Conservation (phyloP, 2,113 vertebrate genomes). For the Gymnobelideus leadbeateri region DNA sequence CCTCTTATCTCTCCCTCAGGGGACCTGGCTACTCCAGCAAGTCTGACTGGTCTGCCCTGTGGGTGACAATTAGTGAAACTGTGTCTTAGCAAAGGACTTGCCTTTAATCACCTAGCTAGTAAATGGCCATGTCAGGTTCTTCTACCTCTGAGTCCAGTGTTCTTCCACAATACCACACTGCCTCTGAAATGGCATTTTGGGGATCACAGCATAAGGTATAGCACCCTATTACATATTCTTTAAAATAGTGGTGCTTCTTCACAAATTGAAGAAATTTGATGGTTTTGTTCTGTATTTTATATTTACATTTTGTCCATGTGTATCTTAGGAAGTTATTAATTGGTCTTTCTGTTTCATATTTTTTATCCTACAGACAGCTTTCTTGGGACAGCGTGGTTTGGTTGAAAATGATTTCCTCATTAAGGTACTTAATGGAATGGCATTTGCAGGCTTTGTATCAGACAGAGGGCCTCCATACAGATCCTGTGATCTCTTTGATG, state of each 20-base stretch:
- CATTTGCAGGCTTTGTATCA: slow-evolving; percentile 98
- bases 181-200: slow-evolving; percentile 37
- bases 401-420: slow-evolving; percentile 98
- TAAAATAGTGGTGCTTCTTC: neutral
- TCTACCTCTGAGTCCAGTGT: neutral
- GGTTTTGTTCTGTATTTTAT: slow-evolving; percentile 15
- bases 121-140: neutral
- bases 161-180: neutral
- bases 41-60: neutral
- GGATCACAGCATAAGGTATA: slow-evolving; percentile 1
- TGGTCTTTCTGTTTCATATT: slow-evolving; percentile 65
- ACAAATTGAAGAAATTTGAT: slow-evolving; percentile 22
- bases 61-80: neutral
- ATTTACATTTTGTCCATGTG: slow-evolving; percentile 57
- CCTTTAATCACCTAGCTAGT: neutral
- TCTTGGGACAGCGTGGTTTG: slow-evolving; percentile 96
- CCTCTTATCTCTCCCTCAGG: neutral
- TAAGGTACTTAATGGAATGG: slow-evolving; percentile 98
- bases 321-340: slow-evolving; percentile 65
- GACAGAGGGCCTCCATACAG: slow-evolving; percentile 97
- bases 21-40: neutral
- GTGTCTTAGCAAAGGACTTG: neutral
- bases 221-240: slow-evolving; percentile 11
- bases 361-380: slow-evolving; percentile 91
- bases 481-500: slow-evolving; percentile 98